Conservation (phyloP, 2,888 invertebrate species). For the Megamerina dolium region DNA sequence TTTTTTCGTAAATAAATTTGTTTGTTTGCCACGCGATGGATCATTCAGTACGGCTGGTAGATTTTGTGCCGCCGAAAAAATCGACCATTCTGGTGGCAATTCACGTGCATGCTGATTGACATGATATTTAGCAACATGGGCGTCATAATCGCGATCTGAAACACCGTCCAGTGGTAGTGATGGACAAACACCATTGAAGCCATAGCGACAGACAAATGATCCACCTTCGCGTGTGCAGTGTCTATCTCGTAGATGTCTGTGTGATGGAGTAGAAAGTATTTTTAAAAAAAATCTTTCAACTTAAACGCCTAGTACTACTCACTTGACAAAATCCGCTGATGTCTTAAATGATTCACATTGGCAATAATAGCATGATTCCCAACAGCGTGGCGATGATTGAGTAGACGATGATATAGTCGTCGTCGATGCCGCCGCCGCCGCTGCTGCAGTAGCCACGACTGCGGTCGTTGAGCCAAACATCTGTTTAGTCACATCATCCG, state of each 20-base stretch:
- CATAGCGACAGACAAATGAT: constrained; percentile 81
- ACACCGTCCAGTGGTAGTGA: constrained; percentile 86
- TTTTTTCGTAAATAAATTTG: constrained; percentile 90
- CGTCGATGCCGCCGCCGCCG: constrained; percentile 14
- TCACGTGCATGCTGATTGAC: constrained; percentile 47
- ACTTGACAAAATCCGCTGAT: constrained; percentile 60
- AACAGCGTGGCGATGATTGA: too few relatives aligned
- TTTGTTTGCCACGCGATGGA: constrained; percentile 84
- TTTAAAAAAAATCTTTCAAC: background rate
- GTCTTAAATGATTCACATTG: constrained; percentile 55
- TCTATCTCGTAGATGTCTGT: constrained; percentile 69
- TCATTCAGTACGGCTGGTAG: constrained; percentile 94
- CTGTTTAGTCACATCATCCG: constrained; percentile 2
- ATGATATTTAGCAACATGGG: constrained; percentile 70
- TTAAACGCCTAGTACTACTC: constrained; percentile 22
- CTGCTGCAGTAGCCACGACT: constrained; percentile 8
- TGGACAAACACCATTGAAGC: constrained; percentile 78
- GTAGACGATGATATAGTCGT: too few relatives aligned
- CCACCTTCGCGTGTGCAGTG: constrained; percentile 83
- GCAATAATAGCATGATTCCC: constrained; percentile 61
- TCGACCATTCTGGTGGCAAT: constrained; percentile 52
- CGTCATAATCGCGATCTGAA: constrained; percentile 80
- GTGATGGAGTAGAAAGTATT: constrained; percentile 28
- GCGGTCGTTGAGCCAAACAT: too few relatives aligned
- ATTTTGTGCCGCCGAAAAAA: constrained; percentile 86